A percentile compares a stretch with the other conserved stretches of the same genome.
Conservation (phyloP, 2,888 invertebrate species). For the Aphodius granarius region DNA sequence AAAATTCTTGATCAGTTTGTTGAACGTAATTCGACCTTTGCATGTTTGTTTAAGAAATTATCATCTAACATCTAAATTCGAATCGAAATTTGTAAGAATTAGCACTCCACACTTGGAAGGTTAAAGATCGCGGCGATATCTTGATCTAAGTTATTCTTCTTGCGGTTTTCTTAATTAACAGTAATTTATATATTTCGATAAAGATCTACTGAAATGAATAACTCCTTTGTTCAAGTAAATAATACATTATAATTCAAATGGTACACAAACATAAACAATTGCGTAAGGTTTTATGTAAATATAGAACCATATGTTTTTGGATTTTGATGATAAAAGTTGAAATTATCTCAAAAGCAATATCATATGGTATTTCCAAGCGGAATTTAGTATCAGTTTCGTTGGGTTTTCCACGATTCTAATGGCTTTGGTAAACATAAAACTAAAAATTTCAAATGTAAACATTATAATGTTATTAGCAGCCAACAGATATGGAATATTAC, state of each 20-base stretch:
- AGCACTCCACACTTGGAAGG: neutral
- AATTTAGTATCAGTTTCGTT: too few species aligned
- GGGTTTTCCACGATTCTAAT: neutral
- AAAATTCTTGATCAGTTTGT: neutral
- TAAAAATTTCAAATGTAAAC: neutral
- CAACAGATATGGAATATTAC: neutral
- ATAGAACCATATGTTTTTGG: neutral
- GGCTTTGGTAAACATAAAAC: neutral
- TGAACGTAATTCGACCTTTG: neutral
- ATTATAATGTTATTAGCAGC: neutral
- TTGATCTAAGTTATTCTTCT: neutral
- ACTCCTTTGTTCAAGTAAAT: neutral
- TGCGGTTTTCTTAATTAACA: neutral
- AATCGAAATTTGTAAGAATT: neutral
- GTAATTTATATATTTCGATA: neutral
- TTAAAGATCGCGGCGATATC: neutral
- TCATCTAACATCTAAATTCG: neutral
- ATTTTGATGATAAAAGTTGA: too few species aligned
- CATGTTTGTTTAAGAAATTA: neutral
- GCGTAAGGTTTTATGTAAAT: neutral
- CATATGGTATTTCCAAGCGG: too few species aligned
- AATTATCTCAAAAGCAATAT: too few species aligned
- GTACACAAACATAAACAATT: neutral
- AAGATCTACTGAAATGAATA: neutral
- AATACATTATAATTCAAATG: neutral